These are phyloP conservation scores for Spinus pinus DNA, from an alignment of 2,797 vertebrate species.

Conservation along the genomic window DNA sequence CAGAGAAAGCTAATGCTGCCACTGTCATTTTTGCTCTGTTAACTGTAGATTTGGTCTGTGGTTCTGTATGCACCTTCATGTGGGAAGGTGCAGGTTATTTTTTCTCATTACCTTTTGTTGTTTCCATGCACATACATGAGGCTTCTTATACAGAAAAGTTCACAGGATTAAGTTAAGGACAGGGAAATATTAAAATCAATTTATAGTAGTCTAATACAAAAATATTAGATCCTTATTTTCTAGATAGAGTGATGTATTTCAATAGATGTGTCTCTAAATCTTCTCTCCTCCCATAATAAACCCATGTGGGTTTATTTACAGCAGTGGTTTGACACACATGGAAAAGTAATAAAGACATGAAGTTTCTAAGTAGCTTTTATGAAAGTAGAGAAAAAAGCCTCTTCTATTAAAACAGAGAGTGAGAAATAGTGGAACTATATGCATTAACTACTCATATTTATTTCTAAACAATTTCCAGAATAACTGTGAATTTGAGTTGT, in stretches of 20 bases:
- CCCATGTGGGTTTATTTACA: neutral
- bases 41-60: neutral
- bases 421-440: neutral
- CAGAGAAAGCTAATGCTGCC: neutral
- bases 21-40: neutral
- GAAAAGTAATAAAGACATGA: neutral
- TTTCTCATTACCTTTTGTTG: neutral
- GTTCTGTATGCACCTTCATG: neutral
- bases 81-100: neutral
- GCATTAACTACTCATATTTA: neutral
- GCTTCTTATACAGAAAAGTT: neutral
- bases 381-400: neutral
- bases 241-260: neutral
- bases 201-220: neutral
- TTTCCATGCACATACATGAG: neutral
- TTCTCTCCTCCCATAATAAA: too few relatives aligned
- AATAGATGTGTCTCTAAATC: neutral
- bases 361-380: neutral
- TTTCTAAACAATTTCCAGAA: neutral
- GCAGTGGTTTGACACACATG: neutral
- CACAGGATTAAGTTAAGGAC: neutral
- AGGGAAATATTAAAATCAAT: neutral
- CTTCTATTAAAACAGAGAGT: neutral
- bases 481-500: neutral
- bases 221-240: neutral